A percentile compares a stretch with the other conserved stretches of the same genome.
Evolutionary conservation across 2,888 invertebrate species (phyloP).

Genomic region (Phorcus lineatus): DNA sequence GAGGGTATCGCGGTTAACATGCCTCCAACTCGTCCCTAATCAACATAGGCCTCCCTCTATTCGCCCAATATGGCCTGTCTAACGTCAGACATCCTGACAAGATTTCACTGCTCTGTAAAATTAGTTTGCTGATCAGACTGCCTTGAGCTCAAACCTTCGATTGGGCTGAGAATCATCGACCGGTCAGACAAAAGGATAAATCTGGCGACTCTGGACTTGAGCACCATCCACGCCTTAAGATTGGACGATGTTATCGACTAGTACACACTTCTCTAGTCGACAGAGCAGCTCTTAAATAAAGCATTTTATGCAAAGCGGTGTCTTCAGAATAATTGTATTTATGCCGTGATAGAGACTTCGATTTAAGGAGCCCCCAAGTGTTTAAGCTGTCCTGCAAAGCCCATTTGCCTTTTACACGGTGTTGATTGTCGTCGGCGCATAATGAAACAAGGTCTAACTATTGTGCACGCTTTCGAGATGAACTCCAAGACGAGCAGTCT

Average conservation of each 20-base stretch:
- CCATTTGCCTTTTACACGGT: constrained; percentile 5
- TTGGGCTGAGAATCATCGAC: constrained; percentile 26
- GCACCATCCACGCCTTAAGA: background rate
- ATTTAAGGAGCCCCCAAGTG: constrained; percentile 28
- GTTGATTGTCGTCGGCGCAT: constrained; percentile 13
- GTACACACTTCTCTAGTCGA: constrained; percentile 1
- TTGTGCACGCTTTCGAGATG: background rate
- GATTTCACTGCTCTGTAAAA: too few relatives aligned
- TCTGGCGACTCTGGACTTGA: constrained; percentile 3
- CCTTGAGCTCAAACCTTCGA: background rate
- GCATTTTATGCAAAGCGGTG: constrained; percentile 19
- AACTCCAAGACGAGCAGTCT: too few relatives aligned
- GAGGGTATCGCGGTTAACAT: too few relatives aligned
- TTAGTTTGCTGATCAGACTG: too few relatives aligned
- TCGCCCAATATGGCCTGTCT: too few relatives aligned
- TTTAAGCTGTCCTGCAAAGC: constrained; percentile 20
- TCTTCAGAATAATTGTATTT: constrained; percentile 26
- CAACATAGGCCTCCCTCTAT: too few relatives aligned
- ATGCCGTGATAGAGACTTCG: constrained; percentile 27
- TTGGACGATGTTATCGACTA: constrained; percentile 10
- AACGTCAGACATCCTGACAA: too few relatives aligned
- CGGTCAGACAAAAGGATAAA: background rate
- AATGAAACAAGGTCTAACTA: background rate
- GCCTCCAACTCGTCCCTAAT: too few relatives aligned
- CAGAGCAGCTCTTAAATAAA: constrained; percentile 23